Evolutionary conservation across 2,888 invertebrate genomes (phyloP).

Genomic region (Diabrotica balteata): DNA sequence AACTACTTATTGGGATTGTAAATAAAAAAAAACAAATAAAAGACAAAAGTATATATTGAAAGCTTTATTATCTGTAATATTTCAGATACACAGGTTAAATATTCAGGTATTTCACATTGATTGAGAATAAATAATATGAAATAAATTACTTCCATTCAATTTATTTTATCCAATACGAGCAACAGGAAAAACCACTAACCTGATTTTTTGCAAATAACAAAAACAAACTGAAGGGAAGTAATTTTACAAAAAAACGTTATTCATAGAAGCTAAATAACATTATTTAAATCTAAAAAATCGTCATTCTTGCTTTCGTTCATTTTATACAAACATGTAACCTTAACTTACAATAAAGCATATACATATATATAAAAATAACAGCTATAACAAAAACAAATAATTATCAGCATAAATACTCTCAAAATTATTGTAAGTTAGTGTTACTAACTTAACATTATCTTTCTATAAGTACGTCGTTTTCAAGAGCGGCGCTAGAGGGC

Average conservation of each 20-base stretch:
- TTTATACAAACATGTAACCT: constrained; percentile 55
- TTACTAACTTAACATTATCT: constrained; percentile 38
- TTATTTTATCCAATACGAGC: constrained; percentile 21
- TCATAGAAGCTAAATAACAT: constrained; percentile 46
- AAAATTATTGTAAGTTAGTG: constrained; percentile 46
- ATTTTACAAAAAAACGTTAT: constrained; percentile 18
- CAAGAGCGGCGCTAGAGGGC: too few relatives aligned
- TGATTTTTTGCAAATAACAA: constrained; percentile 23
- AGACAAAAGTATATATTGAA: constrained; percentile 47
- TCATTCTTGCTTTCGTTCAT: constrained; percentile 44
- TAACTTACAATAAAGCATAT: constrained; percentile 52
- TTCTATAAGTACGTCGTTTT: constrained; percentile 42
- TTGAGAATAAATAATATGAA: constrained; percentile 49
- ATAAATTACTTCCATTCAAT: constrained; percentile 30
- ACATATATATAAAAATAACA: constrained; percentile 47
- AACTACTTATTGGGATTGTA: too few relatives aligned
- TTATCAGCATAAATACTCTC: constrained; percentile 39
- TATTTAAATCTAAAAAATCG: constrained; percentile 40
- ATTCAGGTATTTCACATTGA: constrained; percentile 56
- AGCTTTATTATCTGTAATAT: constrained; percentile 55
- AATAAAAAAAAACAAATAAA: not conserved
- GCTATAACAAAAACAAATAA: constrained; percentile 48
- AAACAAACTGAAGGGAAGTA: constrained; percentile 17
- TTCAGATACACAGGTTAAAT: constrained; percentile 58
- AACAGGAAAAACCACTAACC: constrained; percentile 54